Conservation (phyloP, 2,888 invertebrate genomes). For the Erpobdella octoculata region DNA sequence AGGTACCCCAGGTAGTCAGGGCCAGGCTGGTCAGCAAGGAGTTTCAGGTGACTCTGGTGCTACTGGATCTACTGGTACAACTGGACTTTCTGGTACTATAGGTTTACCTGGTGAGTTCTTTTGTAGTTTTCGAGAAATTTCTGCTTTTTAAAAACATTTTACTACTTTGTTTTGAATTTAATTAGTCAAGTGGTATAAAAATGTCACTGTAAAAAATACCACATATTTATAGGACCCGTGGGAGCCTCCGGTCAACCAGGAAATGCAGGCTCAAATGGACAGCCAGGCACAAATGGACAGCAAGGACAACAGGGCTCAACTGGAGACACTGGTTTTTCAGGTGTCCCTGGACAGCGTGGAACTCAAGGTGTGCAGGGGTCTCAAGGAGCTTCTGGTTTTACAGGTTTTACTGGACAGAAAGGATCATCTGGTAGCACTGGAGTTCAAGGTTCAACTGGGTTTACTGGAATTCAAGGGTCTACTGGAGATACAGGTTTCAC, state of each 20-base stretch:
- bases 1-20: slow-evolving; percentile 30
- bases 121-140: neutral
- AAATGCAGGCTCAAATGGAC: slow-evolving; percentile 17
- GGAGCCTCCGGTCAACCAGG: slow-evolving; percentile 9
- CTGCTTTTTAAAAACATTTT: neutral
- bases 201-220: too few species aligned
- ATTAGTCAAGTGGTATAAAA: neutral
- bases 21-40: slow-evolving; percentile 23
- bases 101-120: slow-evolving; percentile 12
- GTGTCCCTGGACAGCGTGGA: slow-evolving; percentile 24
- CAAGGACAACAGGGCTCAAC: slow-evolving; percentile 21
- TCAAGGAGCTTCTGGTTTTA: neutral
- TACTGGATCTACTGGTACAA: slow-evolving; percentile 28
- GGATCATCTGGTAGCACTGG: slow-evolving; percentile 25
- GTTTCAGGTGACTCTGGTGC: slow-evolving; percentile 21
- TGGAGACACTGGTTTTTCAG: slow-evolving; percentile 20
- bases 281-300: slow-evolving; percentile 44
- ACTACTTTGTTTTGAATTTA: neutral
- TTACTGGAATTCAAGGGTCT: slow-evolving; percentile 27
- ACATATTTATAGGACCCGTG: slow-evolving; percentile 1
- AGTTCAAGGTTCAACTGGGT: slow-evolving; percentile 30
- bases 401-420: slow-evolving; percentile 7
- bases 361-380: slow-evolving; percentile 28
- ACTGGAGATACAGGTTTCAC: slow-evolving; percentile 29
- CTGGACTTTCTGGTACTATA: slow-evolving; percentile 15